phyloP scores from a whole-genome alignment of 1,140 invertebrate genomes.

The Solen grandis region DNA sequence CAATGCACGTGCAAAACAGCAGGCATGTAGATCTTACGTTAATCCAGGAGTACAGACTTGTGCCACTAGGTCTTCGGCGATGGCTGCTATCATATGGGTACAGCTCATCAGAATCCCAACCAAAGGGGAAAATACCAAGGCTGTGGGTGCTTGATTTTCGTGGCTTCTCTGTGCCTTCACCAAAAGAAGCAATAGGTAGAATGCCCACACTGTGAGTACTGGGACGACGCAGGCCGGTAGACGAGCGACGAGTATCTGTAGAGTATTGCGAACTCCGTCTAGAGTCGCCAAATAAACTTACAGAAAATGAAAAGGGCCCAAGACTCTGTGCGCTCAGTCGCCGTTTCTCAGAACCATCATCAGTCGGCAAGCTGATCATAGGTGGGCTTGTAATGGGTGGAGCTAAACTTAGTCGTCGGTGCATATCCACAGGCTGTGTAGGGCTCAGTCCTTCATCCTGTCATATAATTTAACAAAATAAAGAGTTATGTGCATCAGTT shows the following conservation, averaged over 20 bases:
- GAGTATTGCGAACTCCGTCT: conserved; percentile 63
- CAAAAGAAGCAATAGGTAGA: conserved; percentile 75
- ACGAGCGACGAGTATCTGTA: conserved; percentile 58
- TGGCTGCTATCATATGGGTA: conserved; percentile 61
- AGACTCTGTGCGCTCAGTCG: conserved; percentile 76
- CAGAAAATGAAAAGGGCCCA: conserved; percentile 71
- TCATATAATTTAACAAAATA: too few species aligned
- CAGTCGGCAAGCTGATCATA: conserved; percentile 72
- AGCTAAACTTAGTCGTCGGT: conserved; percentile 72
- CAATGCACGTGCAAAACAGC: not conserved
- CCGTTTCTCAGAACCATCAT: conserved; percentile 68
- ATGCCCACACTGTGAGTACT: conserved; percentile 76
- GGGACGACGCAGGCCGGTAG: conserved; percentile 67
- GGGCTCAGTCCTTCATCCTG: conserved; percentile 70
- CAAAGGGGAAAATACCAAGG: conserved; percentile 73
- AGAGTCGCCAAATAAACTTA: conserved; percentile 76
- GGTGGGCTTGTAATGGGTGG: conserved; percentile 69
- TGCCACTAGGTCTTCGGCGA: conserved; percentile 70
- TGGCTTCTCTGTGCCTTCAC: conserved; percentile 71
- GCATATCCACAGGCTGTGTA: conserved; percentile 64
- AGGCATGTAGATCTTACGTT: conserved; percentile 57
- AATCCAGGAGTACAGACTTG: conserved; percentile 70
- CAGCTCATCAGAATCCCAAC: conserved; percentile 68
- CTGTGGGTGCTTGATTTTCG: conserved; percentile 76
- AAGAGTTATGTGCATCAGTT: too few species aligned